Base-by-base conservation (phyloP, 1,140 invertebrate genomes). In the Asbolus verrucosus region DNA sequence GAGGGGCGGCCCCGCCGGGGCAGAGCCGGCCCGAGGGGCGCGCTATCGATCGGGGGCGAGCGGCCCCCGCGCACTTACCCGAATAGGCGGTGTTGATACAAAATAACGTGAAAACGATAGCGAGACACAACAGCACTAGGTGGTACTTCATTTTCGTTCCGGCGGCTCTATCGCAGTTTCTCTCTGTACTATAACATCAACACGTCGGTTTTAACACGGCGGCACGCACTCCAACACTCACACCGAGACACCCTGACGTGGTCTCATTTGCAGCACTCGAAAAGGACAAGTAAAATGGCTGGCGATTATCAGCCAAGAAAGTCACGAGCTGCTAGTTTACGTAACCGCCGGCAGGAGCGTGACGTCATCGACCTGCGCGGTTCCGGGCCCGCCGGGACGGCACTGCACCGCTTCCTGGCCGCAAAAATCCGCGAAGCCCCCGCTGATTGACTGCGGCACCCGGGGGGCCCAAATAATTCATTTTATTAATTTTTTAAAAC, bases 121-220 rank as follows among this genome's bases (percentile, higher is more conserved):
- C 21, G 46, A n/a, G 1, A 54, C 46, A 54, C 46, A 54, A 54
- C 46, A 54, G 46, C 46, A 54, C 46, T 54, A 54, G 46, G 46
- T 54, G 46, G 46, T 54, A 54, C 46, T 54, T 54, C 46, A 54
- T 54, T 27, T 54, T 54, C 16, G 46, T 54, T 54, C 9, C 5
- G 5, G 43, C 18, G 46, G 19, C 46, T 54, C 11, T 19, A 13
- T 11, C 11, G 46, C n/a, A 24, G 1, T 19, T 54, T 30, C 0
- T 19, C 46, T 54, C n/a, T 54, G 46, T 54, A 54, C 46, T 54
- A 54, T 54, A 54, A 54, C 46, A 54, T 54, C 46, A 54, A 54
- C 46, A 54, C 46, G 39, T 6, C 9, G 19, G 21, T 14, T 54
- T 54, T 14, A 11, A 13, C 46, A 27, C 46, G 21, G 14, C 14